These are phyloP conservation scores for Sinhomidia bicolor DNA, from an alignment of 2,888 invertebrate genomes.

Conservation along the genomic window DNA sequence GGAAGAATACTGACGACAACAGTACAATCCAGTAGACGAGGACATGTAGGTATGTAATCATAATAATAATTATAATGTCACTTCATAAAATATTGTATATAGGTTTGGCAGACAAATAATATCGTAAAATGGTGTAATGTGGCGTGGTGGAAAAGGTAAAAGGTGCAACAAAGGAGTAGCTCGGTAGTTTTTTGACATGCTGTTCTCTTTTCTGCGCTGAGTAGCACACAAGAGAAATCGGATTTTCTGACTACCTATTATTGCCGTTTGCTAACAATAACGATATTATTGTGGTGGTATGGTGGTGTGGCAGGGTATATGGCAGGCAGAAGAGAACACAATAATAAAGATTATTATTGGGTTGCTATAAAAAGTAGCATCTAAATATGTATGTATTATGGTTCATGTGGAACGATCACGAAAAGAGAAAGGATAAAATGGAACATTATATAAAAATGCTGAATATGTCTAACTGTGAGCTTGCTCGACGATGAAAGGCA, in stretches of 20 bases:
- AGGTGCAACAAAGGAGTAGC: background rate
- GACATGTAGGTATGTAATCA: background rate
- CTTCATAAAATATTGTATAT: background rate
- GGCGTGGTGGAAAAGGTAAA: background rate
- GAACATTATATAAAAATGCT: background rate
- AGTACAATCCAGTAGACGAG: too few relatives aligned
- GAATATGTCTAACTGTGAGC: too few relatives aligned
- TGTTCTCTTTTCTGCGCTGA: background rate
- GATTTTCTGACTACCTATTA: conserved; percentile 29
- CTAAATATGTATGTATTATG: too few relatives aligned
- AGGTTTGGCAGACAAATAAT: background rate
- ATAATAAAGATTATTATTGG: too few relatives aligned
- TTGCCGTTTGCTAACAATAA: conserved; percentile 7
- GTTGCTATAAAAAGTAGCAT: too few relatives aligned
- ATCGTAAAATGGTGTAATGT: background rate
- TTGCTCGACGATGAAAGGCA: background rate
- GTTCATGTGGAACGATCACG: too few relatives aligned
- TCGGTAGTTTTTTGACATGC: conserved; percentile 6
- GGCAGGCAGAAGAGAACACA: background rate
- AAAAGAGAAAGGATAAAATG: too few relatives aligned
- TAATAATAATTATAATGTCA: conserved; percentile 4
- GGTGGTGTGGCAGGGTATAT: background rate
- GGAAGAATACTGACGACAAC: background rate
- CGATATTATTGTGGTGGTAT: background rate
- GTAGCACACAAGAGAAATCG: conserved; percentile 32